Conservation (phyloP, 2,888 invertebrate genomes). For the Perizoma flavofasciatum region DNA sequence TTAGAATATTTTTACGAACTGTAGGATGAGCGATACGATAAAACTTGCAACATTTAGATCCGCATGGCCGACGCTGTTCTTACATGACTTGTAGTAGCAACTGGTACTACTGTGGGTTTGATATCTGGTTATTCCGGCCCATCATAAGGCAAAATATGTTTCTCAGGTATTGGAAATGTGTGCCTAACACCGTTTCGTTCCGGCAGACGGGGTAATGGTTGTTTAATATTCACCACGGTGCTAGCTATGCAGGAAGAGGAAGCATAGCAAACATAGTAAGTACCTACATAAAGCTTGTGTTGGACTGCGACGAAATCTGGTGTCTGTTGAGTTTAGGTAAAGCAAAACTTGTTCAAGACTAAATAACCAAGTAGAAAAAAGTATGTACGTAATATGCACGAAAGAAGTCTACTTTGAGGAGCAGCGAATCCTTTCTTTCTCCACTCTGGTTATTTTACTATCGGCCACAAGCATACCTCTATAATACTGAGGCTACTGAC, state of each 20-base stretch:
- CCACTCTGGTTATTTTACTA: too few species aligned
- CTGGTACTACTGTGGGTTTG: too few species aligned
- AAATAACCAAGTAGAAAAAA: neutral
- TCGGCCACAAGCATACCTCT: too few species aligned
- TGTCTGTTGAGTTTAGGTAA: conserved; percentile 13
- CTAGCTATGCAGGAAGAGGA: conserved; percentile 59
- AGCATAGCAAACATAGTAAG: conserved; percentile 57
- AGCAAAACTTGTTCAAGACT: conserved; percentile 2
- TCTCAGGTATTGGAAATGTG: neutral
- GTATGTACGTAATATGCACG: neutral
- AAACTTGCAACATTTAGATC: too few species aligned
- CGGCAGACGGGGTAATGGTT: conserved; percentile 49
- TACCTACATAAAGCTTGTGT: conserved; percentile 34
- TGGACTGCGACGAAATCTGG: conserved; percentile 28
- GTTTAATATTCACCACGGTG: conserved; percentile 59
- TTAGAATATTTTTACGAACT: too few species aligned
- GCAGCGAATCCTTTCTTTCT: too few species aligned
- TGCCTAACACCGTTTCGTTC: conserved; percentile 46
- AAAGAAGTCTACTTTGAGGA: too few species aligned
- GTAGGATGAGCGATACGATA: too few species aligned
- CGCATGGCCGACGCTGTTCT: too few species aligned
- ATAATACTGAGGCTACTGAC: too few species aligned
- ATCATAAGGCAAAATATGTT: neutral
- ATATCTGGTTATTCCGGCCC: neutral
- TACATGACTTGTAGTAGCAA: too few species aligned